Conservation (phyloP, 1,140 invertebrate genomes). For the Phymastichus coffea region DNA sequence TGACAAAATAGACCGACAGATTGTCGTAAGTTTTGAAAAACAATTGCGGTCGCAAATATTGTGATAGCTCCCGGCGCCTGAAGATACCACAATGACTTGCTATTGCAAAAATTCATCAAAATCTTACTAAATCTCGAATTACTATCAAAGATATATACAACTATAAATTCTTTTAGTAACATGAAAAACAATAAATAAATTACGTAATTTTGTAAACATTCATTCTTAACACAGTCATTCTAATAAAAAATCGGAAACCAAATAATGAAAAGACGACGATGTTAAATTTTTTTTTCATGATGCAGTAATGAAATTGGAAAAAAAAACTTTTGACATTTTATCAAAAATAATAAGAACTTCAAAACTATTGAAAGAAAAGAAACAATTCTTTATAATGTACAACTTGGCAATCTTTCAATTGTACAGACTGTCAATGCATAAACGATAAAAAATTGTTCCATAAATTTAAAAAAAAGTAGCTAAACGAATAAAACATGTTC, state of each 20-base stretch:
- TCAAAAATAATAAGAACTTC: too few relatives aligned
- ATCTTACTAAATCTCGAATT: not conserved
- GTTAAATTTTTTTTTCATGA: not conserved
- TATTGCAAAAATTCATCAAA: not conserved
- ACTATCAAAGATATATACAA: too few relatives aligned
- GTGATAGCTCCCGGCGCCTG: constrained; percentile 6
- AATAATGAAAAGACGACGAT: constrained; percentile 6
- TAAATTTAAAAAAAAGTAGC: not conserved
- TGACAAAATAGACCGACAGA: not conserved
- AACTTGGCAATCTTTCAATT: constrained; percentile 35
- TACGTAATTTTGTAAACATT: not conserved
- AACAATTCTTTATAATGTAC: constrained; percentile 40
- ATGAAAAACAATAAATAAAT: not conserved
- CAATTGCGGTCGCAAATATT: not conserved
- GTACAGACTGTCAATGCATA: constrained; percentile 34
- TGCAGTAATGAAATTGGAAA: too few relatives aligned
- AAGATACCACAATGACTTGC: constrained; percentile 11
- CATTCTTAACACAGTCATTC: not conserved
- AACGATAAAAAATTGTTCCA: constrained; percentile 45
- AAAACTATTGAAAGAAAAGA: constrained; percentile 17
- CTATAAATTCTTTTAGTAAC: too few relatives aligned
- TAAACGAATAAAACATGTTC: constrained; percentile 14
- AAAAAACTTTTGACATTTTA: too few relatives aligned
- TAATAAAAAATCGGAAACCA: constrained; percentile 3
- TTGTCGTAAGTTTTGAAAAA: not conserved